phyloP scores from a whole-genome alignment of 2,888 invertebrate species.

The Morpho achilles region DNA sequence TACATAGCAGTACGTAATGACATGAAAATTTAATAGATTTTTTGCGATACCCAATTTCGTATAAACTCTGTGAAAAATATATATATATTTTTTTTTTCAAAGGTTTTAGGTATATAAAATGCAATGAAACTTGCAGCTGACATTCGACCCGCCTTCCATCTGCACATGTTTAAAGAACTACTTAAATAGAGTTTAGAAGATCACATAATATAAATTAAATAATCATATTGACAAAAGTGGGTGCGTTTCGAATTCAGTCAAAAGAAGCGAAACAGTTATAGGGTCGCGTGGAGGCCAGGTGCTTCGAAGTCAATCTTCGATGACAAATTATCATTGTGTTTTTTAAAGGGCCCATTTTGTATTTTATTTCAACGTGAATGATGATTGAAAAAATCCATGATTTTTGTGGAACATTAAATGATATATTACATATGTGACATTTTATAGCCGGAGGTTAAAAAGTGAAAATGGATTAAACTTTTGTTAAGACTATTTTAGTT shows the following conservation, averaged over 20 bases:
- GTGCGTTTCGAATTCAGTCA: slow-evolving; percentile 63
- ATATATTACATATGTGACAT: slow-evolving; percentile 12
- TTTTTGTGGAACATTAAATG: slow-evolving; percentile 14
- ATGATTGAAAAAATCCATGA: slow-evolving; percentile 52
- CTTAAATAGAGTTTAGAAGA: slow-evolving; percentile 71
- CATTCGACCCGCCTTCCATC: slow-evolving; percentile 47
- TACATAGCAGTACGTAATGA: too few species aligned
- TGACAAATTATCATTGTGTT: slow-evolving; percentile 76
- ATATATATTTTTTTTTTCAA: too few species aligned
- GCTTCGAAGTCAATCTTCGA: slow-evolving; percentile 51
- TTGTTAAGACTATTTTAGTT: neutral
- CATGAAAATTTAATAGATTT: too few species aligned
- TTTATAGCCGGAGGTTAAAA: slow-evolving; percentile 26
- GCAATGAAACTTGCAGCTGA: slow-evolving; percentile 57
- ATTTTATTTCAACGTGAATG: slow-evolving; percentile 11
- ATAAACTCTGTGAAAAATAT: too few species aligned
- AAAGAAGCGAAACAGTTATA: slow-evolving; percentile 32
- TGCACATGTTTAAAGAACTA: slow-evolving; percentile 73
- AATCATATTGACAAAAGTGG: slow-evolving; percentile 67
- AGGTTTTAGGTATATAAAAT: slow-evolving; percentile 45
- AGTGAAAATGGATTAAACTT: slow-evolving; percentile 1
- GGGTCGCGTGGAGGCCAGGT: slow-evolving; percentile 73
- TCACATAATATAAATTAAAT: slow-evolving; percentile 77
- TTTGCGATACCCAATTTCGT: too few species aligned
- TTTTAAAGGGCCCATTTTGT: slow-evolving; percentile 40